These are phyloP conservation scores for Lindbergichthys nudifrons DNA, from an alignment of 2,797 vertebrate genomes.

Conservation along the genomic window DNA sequence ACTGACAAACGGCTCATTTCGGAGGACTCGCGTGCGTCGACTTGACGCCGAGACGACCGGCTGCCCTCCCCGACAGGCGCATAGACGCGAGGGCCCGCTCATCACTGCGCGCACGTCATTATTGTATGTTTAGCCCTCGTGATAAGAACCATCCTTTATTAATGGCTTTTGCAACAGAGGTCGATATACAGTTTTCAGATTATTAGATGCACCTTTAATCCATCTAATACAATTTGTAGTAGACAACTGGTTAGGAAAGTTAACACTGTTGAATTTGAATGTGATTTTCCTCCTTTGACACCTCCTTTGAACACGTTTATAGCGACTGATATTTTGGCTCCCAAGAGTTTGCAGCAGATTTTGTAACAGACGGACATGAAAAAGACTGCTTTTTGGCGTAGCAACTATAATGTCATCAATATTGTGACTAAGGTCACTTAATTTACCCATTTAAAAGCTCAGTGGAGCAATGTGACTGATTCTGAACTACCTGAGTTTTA, in stretches of 20 bases:
- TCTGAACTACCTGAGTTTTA: neutral
- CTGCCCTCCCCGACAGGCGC: no score
- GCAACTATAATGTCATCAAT: constrained; percentile 2
- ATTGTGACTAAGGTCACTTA: constrained; percentile 12
- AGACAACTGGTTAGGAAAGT: neutral
- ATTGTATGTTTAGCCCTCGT: no score
- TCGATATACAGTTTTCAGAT: neutral
- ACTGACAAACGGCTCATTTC: no score
- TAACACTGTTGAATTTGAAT: neutral
- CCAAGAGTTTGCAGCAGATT: no score
- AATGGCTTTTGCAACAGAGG: neutral
- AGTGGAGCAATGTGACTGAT: neutral
- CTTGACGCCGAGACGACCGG: no score
- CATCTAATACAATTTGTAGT: neutral
- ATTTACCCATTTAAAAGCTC: neutral
- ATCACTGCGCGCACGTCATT: no score
- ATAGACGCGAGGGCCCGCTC: no score
- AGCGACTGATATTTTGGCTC: neutral
- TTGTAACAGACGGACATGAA: no score
- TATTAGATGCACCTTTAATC: constrained; percentile 16
- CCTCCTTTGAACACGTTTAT: constrained; percentile 1
- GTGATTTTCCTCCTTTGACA: neutral
- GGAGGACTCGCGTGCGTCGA: no score
- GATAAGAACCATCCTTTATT: neutral
- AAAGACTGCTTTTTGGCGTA: no score